Evolutionary conservation across 2,888 invertebrate genomes (phyloP).

Genomic region (Philhelius pedissequus): DNA sequence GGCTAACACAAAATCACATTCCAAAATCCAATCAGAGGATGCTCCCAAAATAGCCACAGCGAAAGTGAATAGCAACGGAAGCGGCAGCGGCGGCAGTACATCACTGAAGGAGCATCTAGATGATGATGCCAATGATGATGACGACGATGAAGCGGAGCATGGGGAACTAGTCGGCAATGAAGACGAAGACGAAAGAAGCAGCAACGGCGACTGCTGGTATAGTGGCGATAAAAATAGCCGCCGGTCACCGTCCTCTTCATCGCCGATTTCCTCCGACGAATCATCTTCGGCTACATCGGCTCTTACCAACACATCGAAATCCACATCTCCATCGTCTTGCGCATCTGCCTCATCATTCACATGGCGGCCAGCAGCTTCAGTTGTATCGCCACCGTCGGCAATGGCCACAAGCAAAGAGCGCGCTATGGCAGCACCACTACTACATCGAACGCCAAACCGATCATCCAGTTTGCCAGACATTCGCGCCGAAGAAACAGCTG

Average conservation of each 20-base stretch:
- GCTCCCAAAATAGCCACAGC: constrained; percentile 57
- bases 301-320: constrained; percentile 50
- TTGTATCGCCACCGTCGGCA: constrained; percentile 7
- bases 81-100: neutral
- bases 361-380: constrained; percentile 72
- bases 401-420: constrained; percentile 50
- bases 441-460: constrained; percentile 66
- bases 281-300: constrained; percentile 70
- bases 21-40: constrained; percentile 71
- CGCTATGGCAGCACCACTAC: constrained; percentile 43
- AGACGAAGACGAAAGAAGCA: neutral
- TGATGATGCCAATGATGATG: constrained; percentile 12
- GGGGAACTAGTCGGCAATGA: constrained; percentile 42
- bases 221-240: constrained; percentile 69
- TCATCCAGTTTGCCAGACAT: constrained; percentile 77
- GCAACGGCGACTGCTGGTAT: constrained; percentile 62
- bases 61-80: constrained; percentile 20
- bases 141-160: neutral
- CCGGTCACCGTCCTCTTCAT: constrained; percentile 73
- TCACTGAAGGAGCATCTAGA: constrained; percentile 5
- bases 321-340: constrained; percentile 70
- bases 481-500: constrained; percentile 74
- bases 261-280: constrained; percentile 72
- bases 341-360: constrained; percentile 75
- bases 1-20: constrained; percentile 70